Percentiles rank a stretch among this genome's conserved stretches.
Conservation (phyloP, 1,140 invertebrate species). For the Augochlora pura region DNA sequence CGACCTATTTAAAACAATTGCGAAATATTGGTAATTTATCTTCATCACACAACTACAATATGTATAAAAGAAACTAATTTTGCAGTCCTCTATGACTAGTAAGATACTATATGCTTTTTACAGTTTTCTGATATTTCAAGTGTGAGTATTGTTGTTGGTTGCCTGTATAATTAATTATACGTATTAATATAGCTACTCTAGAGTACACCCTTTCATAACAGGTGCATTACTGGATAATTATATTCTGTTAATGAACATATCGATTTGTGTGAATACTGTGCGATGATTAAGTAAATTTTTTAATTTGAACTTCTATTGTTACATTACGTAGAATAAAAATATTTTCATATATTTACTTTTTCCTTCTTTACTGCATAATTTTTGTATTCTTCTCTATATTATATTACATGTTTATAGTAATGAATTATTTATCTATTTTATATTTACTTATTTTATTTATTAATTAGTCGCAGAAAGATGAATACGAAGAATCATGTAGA, state of each 20-base stretch:
- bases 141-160: not conserved
- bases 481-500: constrained; percentile 13
- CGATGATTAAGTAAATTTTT: not conserved
- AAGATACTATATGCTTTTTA: constrained; percentile 17
- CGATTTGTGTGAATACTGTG: constrained; percentile 1
- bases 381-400: too few species aligned
- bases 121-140: not conserved
- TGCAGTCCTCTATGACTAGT: not conserved
- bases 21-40: not conserved
- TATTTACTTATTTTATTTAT: too few species aligned
- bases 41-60: constrained; percentile 3
- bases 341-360: constrained; percentile 38
- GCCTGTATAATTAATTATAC: not conserved
- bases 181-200: not conserved
- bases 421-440: too few species aligned
- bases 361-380: not conserved
- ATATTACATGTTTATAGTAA: too few species aligned
- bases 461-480: not conserved
- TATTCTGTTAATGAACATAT: not conserved
- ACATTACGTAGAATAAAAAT: constrained; percentile 28
- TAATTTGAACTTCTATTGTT: constrained; percentile 15
- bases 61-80: constrained; percentile 20
- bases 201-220: constrained; percentile 6
- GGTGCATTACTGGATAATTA: not conserved
- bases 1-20: too few species aligned